Conservation (phyloP, 1,140 invertebrate genomes). For the Neodiprion fabricii region DNA sequence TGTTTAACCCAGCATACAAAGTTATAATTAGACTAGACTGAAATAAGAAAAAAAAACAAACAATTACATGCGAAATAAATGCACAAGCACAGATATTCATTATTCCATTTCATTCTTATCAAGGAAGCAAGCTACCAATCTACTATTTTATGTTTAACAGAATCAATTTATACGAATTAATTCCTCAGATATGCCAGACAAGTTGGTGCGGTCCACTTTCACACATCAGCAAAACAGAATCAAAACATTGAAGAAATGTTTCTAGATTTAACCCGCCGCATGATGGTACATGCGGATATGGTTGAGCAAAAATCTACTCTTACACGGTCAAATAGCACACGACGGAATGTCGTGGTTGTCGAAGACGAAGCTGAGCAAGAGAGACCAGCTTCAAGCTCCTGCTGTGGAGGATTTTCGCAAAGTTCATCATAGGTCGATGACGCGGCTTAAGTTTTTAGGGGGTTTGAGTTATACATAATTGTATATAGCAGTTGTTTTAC, state of each 20-base stretch:
- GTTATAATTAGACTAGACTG: not conserved
- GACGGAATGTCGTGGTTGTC: slow-evolving; percentile 68
- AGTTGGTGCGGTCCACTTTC: slow-evolving; percentile 93
- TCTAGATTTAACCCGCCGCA: slow-evolving; percentile 78
- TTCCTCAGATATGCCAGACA: slow-evolving; percentile 81
- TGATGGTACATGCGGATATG: slow-evolving; percentile 66
- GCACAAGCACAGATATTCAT: too few species aligned
- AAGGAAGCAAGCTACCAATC: too few species aligned
- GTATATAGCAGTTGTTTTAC: slow-evolving; percentile 7
- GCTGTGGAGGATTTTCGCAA: slow-evolving; percentile 50
- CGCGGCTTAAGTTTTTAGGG: not conserved
- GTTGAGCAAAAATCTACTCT: slow-evolving; percentile 56
- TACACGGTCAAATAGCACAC: slow-evolving; percentile 60
- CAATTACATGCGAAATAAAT: too few species aligned
- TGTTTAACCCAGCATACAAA: too few species aligned
- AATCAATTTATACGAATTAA: not conserved
- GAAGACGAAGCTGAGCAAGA: slow-evolving; percentile 64
- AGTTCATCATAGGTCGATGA: slow-evolving; percentile 38
- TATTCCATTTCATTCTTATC: too few species aligned
- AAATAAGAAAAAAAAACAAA: not conserved
- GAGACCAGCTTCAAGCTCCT: slow-evolving; percentile 50
- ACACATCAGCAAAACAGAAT: slow-evolving; percentile 95
- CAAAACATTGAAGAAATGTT: slow-evolving; percentile 94
- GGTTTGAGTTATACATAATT: not conserved
- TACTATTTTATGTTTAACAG: too few species aligned